Evolutionary conservation across 2,797 vertebrate genomes (phyloP).

Genomic region (Pipistrellus pipistrellus): DNA sequence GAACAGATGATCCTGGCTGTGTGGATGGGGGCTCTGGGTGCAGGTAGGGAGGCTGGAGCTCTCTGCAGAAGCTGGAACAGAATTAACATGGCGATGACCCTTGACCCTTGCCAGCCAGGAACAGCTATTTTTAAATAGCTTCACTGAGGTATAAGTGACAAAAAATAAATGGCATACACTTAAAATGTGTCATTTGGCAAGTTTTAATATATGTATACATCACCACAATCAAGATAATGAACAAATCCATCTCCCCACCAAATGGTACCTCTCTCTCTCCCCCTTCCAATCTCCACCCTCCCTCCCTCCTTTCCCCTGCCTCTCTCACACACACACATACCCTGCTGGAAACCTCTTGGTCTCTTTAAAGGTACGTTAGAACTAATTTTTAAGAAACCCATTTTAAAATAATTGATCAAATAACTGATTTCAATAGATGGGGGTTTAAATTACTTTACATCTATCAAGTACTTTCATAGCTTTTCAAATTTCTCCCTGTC

Average conservation of each 20-base stretch:
- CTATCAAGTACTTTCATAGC: neutral
- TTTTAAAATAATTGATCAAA: constrained; percentile 13
- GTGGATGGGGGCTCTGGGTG: no score
- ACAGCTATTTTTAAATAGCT: neutral
- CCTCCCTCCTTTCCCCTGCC: no score
- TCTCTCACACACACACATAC: neutral
- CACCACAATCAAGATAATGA: neutral
- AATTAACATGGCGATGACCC: neutral
- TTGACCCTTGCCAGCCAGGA: neutral
- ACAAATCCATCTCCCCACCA: neutral
- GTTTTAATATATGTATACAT: neutral
- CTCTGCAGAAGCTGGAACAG: neutral
- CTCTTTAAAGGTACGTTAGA: constrained; percentile 1
- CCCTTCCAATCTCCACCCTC: neutral
- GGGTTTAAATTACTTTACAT: constrained; percentile 28
- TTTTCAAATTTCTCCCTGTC: neutral
- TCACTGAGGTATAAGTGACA: neutral
- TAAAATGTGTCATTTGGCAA: neutral
- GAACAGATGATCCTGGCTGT: neutral
- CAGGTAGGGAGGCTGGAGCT: neutral
- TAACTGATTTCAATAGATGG: neutral
- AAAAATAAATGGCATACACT: neutral
- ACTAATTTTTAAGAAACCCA: neutral
- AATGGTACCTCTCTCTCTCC: neutral
- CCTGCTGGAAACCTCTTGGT: neutral